These are phyloP conservation scores for Dermochelys coriacea DNA, from an alignment of 2,797 vertebrate genomes.

Conservation along the genomic window DNA sequence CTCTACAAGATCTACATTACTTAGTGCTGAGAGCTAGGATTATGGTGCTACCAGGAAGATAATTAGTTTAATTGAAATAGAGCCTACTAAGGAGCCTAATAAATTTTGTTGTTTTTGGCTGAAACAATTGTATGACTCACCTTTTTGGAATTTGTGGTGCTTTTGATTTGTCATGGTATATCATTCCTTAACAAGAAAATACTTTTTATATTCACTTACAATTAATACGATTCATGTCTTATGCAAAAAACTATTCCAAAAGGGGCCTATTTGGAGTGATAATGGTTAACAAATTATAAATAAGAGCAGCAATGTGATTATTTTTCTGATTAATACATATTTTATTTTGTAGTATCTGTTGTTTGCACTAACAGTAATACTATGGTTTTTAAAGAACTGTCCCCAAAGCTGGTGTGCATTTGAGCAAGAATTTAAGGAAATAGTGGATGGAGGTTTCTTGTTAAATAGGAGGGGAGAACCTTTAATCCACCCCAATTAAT, in stretches of 20 bases:
- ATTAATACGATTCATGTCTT: not conserved
- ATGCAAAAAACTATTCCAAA: not conserved
- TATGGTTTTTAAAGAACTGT: not conserved
- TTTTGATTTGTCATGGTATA: not conserved
- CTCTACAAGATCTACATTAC: not conserved
- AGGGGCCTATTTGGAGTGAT: not conserved
- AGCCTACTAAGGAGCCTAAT: not conserved
- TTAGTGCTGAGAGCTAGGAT: not conserved
- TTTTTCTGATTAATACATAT: not conserved
- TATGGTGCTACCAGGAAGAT: not conserved
- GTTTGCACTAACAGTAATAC: not conserved
- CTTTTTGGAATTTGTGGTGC: not conserved
- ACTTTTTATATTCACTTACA: not conserved
- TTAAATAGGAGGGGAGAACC: too few species aligned
- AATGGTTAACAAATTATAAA: constrained; percentile 14
- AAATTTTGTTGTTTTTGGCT: not conserved
- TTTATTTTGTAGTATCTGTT: not conserved
- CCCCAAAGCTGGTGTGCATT: not conserved
- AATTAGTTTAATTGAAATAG: not conserved
- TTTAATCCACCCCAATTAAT: too few species aligned
- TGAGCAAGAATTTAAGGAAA: too few species aligned
- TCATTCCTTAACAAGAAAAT: not conserved
- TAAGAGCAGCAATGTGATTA: not conserved
- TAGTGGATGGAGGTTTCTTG: too few species aligned
- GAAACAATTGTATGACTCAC: not conserved